Evolutionary conservation across 2,113 vertebrate genomes (phyloP).

Genomic region (Lipophrys pholis): DNA sequence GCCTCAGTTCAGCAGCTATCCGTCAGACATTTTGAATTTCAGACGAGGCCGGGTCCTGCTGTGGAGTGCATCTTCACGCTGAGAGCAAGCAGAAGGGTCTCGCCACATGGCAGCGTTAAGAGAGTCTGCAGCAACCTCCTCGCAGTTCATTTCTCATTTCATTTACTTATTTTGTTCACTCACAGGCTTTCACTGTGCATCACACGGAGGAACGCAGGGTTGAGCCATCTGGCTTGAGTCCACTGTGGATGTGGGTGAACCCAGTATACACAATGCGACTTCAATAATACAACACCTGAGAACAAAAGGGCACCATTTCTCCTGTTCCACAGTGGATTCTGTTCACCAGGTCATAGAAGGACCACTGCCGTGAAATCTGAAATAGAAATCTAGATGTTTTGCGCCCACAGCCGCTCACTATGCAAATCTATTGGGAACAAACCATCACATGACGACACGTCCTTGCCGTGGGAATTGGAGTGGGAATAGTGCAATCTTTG

Average conservation of each 20-base stretch:
- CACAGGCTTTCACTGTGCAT: constrained; percentile 43
- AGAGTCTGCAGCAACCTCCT: constrained; percentile 36
- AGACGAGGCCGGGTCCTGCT: constrained; percentile 36
- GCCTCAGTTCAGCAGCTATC: constrained; percentile 20
- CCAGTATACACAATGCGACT: constrained; percentile 40
- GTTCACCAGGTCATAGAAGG: constrained; percentile 7
- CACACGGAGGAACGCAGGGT: constrained; percentile 44
- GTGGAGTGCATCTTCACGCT: constrained; percentile 52
- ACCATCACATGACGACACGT: constrained; percentile 19
- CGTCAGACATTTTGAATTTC: constrained; percentile 45
- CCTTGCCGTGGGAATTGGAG: constrained; percentile 39
- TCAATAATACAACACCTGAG: constrained; percentile 61
- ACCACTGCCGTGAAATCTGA: constrained; percentile 36
- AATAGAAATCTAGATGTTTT: constrained; percentile 34
- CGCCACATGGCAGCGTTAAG: constrained; percentile 41
- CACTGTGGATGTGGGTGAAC: constrained; percentile 43
- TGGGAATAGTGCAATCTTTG: constrained; percentile 63
- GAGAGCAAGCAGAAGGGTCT: constrained; percentile 39
- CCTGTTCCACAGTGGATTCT: constrained; percentile 10
- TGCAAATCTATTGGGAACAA: constrained; percentile 29
- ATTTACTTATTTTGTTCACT: constrained; percentile 38
- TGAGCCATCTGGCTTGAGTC: constrained; percentile 62
- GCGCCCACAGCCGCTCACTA: constrained; percentile 31
- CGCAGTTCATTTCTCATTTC: constrained; percentile 42
- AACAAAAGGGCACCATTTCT: constrained; percentile 22